phyloP scores from a whole-genome alignment of 2,797 vertebrate genomes.

The Lateolabrax maculatus region DNA sequence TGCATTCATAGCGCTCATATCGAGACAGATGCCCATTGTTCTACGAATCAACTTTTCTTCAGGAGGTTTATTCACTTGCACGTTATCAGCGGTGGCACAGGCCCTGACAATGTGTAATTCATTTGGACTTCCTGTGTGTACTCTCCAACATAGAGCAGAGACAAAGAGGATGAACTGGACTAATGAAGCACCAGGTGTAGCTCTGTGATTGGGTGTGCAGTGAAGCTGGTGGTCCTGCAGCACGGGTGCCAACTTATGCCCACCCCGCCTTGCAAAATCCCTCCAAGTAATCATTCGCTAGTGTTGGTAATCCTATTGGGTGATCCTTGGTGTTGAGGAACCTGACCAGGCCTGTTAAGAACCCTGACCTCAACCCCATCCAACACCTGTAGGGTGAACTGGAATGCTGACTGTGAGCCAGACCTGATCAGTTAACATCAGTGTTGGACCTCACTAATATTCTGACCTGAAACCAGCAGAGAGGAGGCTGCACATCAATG shows the following conservation, averaged over 20 bases:
- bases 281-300: constrained; percentile 5
- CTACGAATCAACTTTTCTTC: constrained; percentile 59
- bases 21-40: constrained; percentile 49
- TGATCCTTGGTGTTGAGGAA: no score
- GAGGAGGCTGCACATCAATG: no score
- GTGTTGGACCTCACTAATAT: no score
- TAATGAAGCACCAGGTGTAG: constrained; percentile 74
- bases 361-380: no score
- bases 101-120: constrained; percentile 50
- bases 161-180: constrained; percentile 54
- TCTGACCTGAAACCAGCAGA: no score
- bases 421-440: no score
- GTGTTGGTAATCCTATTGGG: no score
- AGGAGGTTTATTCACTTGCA: constrained; percentile 3
- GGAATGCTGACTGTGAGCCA: no score
- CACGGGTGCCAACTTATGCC: neutral
- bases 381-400: no score
- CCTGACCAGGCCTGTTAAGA: no score
- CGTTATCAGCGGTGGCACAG: constrained; percentile 57
- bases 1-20: constrained; percentile 45
- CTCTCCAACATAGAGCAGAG: constrained; percentile 37
- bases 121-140: constrained; percentile 55
- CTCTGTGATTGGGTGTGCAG: constrained; percentile 59
- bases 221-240: constrained; percentile 29
- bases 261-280: constrained; percentile 52